A percentile compares a stretch with the other conserved stretches of the same genome.
Evolutionary conservation across 2,888 invertebrate genomes (phyloP).

Genomic region (Drosophila melanocephala): DNA sequence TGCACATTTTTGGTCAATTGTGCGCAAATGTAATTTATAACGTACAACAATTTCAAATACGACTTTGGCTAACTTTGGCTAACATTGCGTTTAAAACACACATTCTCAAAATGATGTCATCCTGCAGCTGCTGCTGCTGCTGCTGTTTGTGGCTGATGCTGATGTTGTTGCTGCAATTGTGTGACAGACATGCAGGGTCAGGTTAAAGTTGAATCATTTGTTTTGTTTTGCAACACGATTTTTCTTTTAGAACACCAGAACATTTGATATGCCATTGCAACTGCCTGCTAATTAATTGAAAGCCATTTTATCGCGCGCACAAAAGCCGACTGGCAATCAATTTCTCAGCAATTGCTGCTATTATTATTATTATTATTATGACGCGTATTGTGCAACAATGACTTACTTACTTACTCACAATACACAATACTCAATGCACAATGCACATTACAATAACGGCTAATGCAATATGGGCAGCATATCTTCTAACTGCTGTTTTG

Average conservation of each 20-base stretch:
- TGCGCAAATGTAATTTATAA: conserved; percentile 72
- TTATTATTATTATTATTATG: conserved; percentile 3
- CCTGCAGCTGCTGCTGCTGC: conserved; percentile 51
- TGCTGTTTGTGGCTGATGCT: neutral
- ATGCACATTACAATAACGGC: conserved; percentile 52
- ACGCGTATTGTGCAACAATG: conserved; percentile 49
- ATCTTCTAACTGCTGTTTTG: conserved; percentile 65
- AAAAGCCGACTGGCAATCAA: conserved; percentile 76
- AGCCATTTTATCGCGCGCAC: conserved; percentile 77
- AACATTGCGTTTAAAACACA: conserved; percentile 67
- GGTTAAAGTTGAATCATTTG: conserved; percentile 84
- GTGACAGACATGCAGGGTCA: conserved; percentile 83
- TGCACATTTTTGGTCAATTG: conserved; percentile 81
- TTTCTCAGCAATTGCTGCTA: conserved; percentile 34
- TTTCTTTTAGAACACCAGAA: conserved; percentile 63
- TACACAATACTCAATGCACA: neutral
- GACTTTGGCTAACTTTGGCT: conserved; percentile 42
- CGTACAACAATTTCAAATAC: conserved; percentile 54
- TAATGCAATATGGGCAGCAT: conserved; percentile 55
- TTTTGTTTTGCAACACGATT: conserved; percentile 71
- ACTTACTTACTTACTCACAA: conserved; percentile 1
- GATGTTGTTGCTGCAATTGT: conserved; percentile 40
- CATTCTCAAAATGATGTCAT: conserved; percentile 69
- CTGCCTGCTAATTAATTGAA: conserved; percentile 74
- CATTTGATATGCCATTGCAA: conserved; percentile 64